phyloP scores from a whole-genome alignment of 2,888 invertebrate genomes.

The Cephus nigrinus region DNA sequence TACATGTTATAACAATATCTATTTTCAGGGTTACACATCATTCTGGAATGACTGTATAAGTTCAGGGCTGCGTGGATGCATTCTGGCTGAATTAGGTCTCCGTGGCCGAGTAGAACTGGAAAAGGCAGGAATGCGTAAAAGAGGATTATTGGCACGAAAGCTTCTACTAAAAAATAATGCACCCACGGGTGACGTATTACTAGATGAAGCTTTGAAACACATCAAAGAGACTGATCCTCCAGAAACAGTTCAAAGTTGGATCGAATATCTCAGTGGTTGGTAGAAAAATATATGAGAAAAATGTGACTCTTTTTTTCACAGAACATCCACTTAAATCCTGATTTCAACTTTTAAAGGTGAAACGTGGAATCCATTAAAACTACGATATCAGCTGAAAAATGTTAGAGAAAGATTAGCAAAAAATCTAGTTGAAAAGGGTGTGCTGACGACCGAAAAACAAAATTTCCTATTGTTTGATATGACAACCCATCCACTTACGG shows the following conservation, averaged over 20 bases:
- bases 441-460: slow-evolving; percentile 98
- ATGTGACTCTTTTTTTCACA: background rate
- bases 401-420: slow-evolving; percentile 98
- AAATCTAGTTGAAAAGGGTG: slow-evolving; percentile 99
- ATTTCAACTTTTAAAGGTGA: slow-evolving; percentile 76
- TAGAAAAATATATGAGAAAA: slow-evolving; percentile 25
- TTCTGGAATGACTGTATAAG: slow-evolving; percentile 99
- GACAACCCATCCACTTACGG: slow-evolving; percentile 99
- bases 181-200: slow-evolving; percentile 96
- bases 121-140: slow-evolving; percentile 95
- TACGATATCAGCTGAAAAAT: slow-evolving; percentile 98
- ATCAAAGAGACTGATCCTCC: slow-evolving; percentile 98
- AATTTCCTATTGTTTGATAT: slow-evolving; percentile 99
- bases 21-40: slow-evolving; percentile 92
- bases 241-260: slow-evolving; percentile 98
- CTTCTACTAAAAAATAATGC: slow-evolving; percentile 86
- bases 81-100: slow-evolving; percentile 95
- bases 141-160: slow-evolving; percentile 89
- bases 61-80: slow-evolving; percentile 97
- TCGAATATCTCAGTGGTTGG: slow-evolving; percentile 97
- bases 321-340: background rate
- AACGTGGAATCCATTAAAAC: slow-evolving; percentile 99
- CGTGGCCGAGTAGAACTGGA: slow-evolving; percentile 96
- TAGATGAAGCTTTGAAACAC: slow-evolving; percentile 96
- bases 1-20: too few species aligned